Evolutionary conservation across 1,140 invertebrate species (phyloP), one percentile per base, ranked within the genome.

Genomic region (Papilio glaucus): DNA sequence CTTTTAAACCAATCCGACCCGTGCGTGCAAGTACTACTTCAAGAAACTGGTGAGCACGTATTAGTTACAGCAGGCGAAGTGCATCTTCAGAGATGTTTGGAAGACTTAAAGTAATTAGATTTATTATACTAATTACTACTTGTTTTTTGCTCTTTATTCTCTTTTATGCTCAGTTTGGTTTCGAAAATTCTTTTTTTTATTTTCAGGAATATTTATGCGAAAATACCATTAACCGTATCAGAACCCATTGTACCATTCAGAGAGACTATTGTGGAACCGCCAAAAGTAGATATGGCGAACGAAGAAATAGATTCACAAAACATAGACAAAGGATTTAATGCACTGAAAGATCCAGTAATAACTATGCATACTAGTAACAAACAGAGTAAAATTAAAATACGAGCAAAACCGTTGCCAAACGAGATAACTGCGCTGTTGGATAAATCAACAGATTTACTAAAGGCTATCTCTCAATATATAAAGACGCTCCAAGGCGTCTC

Each of bases 21-120:
- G 1, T 98, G 98, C 93, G 98, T 99, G 0, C 95, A 98, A 86
- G 97, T 99, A 4, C 93, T 97, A 7, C 94, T 99, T 10, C 98
- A 99, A 93, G 97, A 99, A 84, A 98, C 96, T 8, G 99, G 99
- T 0, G 98, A 99, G 90, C 96, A 99, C 86, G 97, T 99, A 1
- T 94, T 99, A n/a, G 95, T 98, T 4, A 99, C 99, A 0, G 97
- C 98, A 8, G 99, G 99, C 0, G 98, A 99, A 94, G 98, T 99
- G 7, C 99, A 99, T 94, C 94, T 99, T 39, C 97, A 99, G 87
- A 96, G 98, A 80, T 99, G 99, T 94, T 93, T 99, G 9, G 95
- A 95, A 80, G 93, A 94, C 81, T 88, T 94, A 39, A 93, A 89
- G 93, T 93, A 84, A 84, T 84, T 83, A 49, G n/a, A 39, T 10